Percentiles rank a stretch among this genome's conserved stretches.
phyloP scores from a whole-genome alignment of 2,797 vertebrate species.

The Spinus olivaceus region DNA sequence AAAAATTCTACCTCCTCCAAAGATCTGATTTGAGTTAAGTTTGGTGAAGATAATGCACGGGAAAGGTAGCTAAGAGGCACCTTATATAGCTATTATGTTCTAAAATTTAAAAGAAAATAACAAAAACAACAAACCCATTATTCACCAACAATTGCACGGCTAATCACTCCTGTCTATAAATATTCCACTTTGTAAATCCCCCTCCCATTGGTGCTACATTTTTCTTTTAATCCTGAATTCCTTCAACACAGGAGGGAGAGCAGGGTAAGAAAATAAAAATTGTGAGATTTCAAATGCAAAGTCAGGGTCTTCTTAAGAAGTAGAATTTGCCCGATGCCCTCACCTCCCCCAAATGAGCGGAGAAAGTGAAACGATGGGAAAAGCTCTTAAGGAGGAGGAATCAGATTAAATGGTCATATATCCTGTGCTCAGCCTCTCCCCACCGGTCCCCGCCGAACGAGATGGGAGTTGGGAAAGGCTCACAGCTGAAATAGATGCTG shows the following conservation, averaged over 20 bases:
- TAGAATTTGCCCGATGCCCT: not conserved
- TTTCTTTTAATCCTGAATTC: conserved; percentile 1
- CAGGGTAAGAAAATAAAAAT: not conserved
- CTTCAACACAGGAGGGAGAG: not conserved
- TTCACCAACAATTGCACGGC: conserved; percentile 29
- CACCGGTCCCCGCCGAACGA: not conserved
- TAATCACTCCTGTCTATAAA: conserved; percentile 49
- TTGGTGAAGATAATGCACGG: conserved; percentile 43
- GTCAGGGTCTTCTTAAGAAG: conserved; percentile 28
- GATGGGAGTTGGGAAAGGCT: conserved; percentile 44
- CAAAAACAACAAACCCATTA: not conserved
- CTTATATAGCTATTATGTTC: conserved; percentile 47
- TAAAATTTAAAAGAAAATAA: conserved; percentile 35
- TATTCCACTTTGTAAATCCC: conserved; percentile 15
- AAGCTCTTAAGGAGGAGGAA: conserved; percentile 39
- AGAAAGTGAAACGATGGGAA: conserved; percentile 50
- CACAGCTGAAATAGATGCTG: conserved; percentile 43
- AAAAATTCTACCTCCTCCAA: conserved; percentile 51
- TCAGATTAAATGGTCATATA: conserved; percentile 32
- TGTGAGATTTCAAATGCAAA: not conserved
- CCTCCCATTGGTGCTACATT: not conserved
- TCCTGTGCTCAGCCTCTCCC: conserved; percentile 12
- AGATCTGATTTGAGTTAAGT: conserved; percentile 65
- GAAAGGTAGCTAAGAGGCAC: conserved; percentile 44
- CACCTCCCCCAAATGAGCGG: not conserved